A percentile compares a stretch with the other conserved stretches of the same genome.
These are phyloP conservation scores for Machaerirhynchus nigripectus DNA, from an alignment of 2,113 vertebrate genomes.

Conservation along the genomic window DNA sequence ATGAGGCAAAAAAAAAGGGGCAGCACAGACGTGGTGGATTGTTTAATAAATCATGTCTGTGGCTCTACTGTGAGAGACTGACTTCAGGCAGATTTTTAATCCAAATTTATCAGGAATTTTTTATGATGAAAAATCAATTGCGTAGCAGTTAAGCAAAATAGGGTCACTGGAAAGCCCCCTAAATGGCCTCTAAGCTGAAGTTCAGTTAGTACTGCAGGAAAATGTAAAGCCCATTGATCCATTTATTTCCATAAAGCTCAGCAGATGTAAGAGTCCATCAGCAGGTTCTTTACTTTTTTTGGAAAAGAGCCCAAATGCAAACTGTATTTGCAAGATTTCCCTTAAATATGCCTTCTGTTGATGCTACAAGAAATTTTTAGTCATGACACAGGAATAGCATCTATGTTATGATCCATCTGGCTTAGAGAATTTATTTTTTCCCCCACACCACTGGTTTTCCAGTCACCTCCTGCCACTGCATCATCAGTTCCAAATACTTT, in stretches of 20 bases:
- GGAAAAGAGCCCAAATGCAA: conserved; percentile 8
- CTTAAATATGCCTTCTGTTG: neutral
- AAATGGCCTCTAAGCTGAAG: neutral
- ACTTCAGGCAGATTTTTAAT: neutral
- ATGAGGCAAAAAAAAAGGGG: neutral
- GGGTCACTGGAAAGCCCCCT: neutral
- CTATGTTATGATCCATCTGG: neutral
- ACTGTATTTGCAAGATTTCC: conserved; percentile 1
- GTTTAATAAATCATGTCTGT: neutral
- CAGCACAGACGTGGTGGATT: neutral
- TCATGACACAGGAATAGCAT: conserved; percentile 7
- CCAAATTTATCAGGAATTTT: neutral
- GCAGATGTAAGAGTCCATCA: neutral
- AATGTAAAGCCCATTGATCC: neutral
- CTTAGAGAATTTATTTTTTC: neutral
- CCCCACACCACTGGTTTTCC: neutral
- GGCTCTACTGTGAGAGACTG: neutral
- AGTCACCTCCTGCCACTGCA: neutral
- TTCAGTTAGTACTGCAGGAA: neutral
- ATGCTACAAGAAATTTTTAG: conserved; percentile 6
- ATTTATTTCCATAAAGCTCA: neutral
- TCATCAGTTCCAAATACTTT: neutral
- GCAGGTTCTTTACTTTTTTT: neutral
- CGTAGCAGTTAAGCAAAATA: neutral
- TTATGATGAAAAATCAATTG: neutral